Evolutionary conservation across 2,797 vertebrate species (phyloP).

Genomic region (Cetoscarus ocellatus): DNA sequence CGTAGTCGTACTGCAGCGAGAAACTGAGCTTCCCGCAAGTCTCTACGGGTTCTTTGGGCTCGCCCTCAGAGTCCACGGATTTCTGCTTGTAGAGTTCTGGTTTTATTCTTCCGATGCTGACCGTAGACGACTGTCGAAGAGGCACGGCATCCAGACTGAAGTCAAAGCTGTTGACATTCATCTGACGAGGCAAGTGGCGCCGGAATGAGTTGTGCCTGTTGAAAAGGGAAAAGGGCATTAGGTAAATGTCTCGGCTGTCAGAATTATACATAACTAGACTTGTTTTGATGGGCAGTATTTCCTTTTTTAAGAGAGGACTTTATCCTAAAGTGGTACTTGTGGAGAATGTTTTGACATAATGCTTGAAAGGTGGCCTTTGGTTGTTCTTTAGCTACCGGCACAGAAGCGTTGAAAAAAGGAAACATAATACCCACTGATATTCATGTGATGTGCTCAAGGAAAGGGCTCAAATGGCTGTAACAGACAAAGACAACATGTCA

Average conservation of each 20-base stretch:
- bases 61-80: slow-evolving; percentile 95
- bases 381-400: neutral
- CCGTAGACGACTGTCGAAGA: slow-evolving; percentile 92
- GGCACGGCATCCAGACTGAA: slow-evolving; percentile 92
- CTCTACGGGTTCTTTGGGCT: slow-evolving; percentile 87
- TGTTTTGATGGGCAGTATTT: slow-evolving; percentile 37
- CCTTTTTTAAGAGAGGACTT: slow-evolving; percentile 24
- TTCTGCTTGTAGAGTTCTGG: slow-evolving; percentile 99
- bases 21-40: slow-evolving; percentile 97
- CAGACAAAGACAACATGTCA: neutral
- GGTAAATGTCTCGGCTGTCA: slow-evolving; percentile 48
- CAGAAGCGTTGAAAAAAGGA: neutral
- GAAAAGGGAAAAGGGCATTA: slow-evolving; percentile 51
- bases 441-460: neutral
- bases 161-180: slow-evolving; percentile 98
- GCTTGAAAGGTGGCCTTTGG: neutral
- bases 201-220: slow-evolving; percentile 97
- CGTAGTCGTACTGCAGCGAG: slow-evolving; percentile 92
- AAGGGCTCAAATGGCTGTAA: neutral
- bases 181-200: slow-evolving; percentile 95
- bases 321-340: neutral
- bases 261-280: slow-evolving; percentile 23
- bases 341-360: slow-evolving; percentile 8
- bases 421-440: neutral
- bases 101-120: slow-evolving; percentile 96